phyloP scores from a whole-genome alignment of 2,113 vertebrate species.

The Zapus hudsonius region DNA sequence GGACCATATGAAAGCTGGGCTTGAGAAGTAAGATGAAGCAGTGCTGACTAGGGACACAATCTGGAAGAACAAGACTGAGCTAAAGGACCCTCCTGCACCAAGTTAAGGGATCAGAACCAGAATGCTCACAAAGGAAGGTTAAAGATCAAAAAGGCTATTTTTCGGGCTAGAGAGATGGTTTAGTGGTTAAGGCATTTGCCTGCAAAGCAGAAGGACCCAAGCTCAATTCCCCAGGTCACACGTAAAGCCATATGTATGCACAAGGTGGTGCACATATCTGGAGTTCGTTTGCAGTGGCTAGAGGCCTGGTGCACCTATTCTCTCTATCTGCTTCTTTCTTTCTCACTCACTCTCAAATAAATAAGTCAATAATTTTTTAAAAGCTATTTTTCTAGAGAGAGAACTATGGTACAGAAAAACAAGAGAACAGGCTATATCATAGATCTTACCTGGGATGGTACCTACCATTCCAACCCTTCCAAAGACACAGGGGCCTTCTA shows the following conservation, averaged over 20 bases:
- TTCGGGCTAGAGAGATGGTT: too few species aligned
- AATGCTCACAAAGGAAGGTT: background rate
- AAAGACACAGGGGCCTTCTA: background rate
- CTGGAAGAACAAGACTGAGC: background rate
- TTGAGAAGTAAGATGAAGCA: accelerated
- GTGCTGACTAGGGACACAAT: background rate
- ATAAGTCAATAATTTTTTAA: too few species aligned
- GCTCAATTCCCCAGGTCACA: too few species aligned
- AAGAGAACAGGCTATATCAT: background rate
- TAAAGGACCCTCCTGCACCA: background rate
- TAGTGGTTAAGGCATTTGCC: too few species aligned
- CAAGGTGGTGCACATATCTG: too few species aligned
- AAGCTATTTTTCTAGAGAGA: background rate
- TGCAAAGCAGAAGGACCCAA: too few species aligned
- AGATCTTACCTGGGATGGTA: background rate
- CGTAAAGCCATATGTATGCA: too few species aligned
- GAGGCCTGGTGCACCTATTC: too few species aligned
- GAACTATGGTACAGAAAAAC: background rate
- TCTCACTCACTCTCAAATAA: too few species aligned
- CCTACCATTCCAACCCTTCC: background rate
- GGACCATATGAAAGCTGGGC: background rate
- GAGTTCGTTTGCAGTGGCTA: too few species aligned
- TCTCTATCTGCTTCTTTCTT: too few species aligned
- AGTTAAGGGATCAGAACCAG: background rate
- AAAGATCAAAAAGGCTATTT: constrained; percentile 1